Base-by-base conservation (phyloP, 2,113 vertebrate species). In the Gopherus evgoodei region DNA sequence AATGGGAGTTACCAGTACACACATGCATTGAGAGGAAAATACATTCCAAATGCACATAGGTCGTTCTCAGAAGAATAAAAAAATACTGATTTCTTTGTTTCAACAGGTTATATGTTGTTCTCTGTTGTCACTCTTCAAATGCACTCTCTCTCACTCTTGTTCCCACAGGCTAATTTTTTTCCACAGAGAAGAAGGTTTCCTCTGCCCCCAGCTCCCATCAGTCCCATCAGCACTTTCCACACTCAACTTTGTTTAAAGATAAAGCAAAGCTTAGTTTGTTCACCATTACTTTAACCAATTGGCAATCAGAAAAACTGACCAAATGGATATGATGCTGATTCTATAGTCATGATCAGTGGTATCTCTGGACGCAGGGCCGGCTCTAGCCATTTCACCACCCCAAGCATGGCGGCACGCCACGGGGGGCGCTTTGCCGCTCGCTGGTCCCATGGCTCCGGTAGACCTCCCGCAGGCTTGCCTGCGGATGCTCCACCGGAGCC, bases 31-130 rank as follows among this genome's bases (percentile, higher is more conserved):
- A 81, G 91, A 95, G 92, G 90, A 97, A 97, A 95, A 95, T 81
- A 89, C 83, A 87, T 80, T 90, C 69, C 6, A 0, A 79, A 65
- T 83, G 83, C 91, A 88, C 69, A 84, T 11, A 90, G 50, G 14
- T 49, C 87, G 79, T 92, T 89, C 88, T 87, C 53, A 57, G 31
- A 96, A 95, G 81, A 93, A 89, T 88, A 92, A 56, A 79, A 87
- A 14, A 91, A 87, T 94, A 97, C 94, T 56, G 94, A 95, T 96
- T 96, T 95, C 24, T 96, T 92, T 87, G 57, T 89, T 94, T 89
- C 87, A 96, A 95, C n/a, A 84, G 85, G 93, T 90, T 29, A 11
- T 80, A 89, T 91, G 96, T 95, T 91, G 62, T 95, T 84, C 78
- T 91, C 31, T 5, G 5, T 29, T 92, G 91, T 89, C 62, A 89